Evolutionary conservation across 2,797 vertebrate genomes (phyloP).

Genomic region (Syngnathus rostellatus): DNA sequence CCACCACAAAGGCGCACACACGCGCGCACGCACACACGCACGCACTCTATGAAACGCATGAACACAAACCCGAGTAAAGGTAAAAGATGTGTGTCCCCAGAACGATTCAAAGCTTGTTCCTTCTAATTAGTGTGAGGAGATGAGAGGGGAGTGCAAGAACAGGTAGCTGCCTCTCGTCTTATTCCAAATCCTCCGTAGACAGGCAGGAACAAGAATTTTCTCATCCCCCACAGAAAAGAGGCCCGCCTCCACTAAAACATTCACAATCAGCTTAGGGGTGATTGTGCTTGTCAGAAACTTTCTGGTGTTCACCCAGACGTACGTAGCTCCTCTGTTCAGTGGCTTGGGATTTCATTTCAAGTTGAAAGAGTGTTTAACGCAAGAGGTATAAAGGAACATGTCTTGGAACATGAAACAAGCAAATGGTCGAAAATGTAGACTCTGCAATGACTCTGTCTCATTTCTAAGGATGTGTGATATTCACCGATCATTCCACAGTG

Average conservation of each 20-base stretch:
- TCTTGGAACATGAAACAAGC: constrained; percentile 44
- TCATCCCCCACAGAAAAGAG: constrained; percentile 43
- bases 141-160: constrained; percentile 48
- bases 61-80: background rate
- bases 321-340: constrained; percentile 28
- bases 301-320: constrained; percentile 51
- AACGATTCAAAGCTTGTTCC: constrained; percentile 42
- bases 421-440: constrained; percentile 40
- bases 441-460: constrained; percentile 43
- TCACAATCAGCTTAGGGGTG: constrained; percentile 57
- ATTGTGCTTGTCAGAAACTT: constrained; percentile 57
- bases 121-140: constrained; percentile 62
- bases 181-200: constrained; percentile 49
- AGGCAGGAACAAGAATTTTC: constrained; percentile 47
- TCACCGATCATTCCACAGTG: too few species aligned
- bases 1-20: constrained; percentile 13
- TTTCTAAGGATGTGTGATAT: constrained; percentile 33
- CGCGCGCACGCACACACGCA: background rate
- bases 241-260: constrained; percentile 53
- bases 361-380: constrained; percentile 52
- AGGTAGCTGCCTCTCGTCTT: constrained; percentile 45
- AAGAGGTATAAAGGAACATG: constrained; percentile 35
- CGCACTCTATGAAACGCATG: constrained; percentile 12
- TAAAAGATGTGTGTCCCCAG: background rate
- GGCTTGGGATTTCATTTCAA: constrained; percentile 44